Conservation (phyloP, 23 tunicate genomes). For the Ascidia mentula region DNA sequence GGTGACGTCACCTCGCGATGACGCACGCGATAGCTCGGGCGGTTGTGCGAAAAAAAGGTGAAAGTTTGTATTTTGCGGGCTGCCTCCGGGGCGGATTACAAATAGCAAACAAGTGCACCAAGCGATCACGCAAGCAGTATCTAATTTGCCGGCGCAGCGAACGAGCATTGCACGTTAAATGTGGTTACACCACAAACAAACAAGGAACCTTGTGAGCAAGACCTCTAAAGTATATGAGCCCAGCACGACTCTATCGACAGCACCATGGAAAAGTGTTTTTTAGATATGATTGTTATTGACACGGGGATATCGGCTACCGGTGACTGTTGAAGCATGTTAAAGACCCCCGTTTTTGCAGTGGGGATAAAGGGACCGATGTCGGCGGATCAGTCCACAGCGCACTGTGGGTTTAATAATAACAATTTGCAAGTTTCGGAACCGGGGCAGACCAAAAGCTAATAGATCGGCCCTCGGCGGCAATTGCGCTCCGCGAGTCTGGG, state of each 20-base stretch:
- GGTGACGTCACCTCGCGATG: constrained; percentile 10
- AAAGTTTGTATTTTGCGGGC: constrained; percentile 5
- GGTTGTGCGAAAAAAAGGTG: background rate
- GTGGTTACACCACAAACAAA: constrained; percentile 7
- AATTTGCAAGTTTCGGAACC: background rate
- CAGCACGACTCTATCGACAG: too few species aligned
- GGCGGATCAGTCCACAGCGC: too few species aligned
- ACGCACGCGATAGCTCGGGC: background rate
- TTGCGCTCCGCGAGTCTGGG: background rate
- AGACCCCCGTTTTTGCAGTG: too few species aligned
- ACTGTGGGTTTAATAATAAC: too few species aligned
- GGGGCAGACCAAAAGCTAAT: background rate
- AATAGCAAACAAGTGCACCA: background rate
- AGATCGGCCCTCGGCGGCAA: background rate
- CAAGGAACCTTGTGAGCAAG: too few species aligned
- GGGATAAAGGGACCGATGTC: too few species aligned
- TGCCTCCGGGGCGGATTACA: constrained; percentile 28
- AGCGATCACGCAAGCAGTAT: background rate
- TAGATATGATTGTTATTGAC: too few species aligned
- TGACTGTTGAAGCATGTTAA: too few species aligned
- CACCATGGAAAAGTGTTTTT: too few species aligned
- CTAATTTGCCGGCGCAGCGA: too few species aligned
- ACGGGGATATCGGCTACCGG: too few species aligned
- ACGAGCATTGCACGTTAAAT: background rate
- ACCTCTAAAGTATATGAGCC: too few species aligned